Percentiles rank a stretch among this genome's conserved stretches.
Conservation (phyloP, 2,888 invertebrate genomes). For the Miltochrista miniata region DNA sequence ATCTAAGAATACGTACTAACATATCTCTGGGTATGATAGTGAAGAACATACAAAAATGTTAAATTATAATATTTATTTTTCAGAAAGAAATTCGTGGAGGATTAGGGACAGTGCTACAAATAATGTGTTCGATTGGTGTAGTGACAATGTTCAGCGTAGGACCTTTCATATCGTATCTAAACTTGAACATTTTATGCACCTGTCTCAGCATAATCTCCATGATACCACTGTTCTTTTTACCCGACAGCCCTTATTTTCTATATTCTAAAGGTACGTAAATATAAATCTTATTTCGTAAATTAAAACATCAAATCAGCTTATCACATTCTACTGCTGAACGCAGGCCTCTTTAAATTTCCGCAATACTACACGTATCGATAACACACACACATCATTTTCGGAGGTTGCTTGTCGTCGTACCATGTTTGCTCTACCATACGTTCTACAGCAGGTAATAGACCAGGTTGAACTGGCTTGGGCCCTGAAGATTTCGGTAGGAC, state of each 20-base stretch:
- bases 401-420: no score
- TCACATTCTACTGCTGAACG: no score
- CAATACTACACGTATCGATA: no score
- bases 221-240: constrained; percentile 56
- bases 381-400: no score
- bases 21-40: not conserved
- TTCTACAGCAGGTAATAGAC: no score
- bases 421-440: no score
- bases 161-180: constrained; percentile 55
- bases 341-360: no score
- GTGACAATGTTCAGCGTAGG: constrained; percentile 62
- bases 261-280: constrained; percentile 57
- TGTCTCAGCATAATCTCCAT: constrained; percentile 37
- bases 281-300: not conserved
- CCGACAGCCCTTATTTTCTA: constrained; percentile 64
- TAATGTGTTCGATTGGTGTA: constrained; percentile 58
- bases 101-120: constrained; percentile 61
- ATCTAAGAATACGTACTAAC: no score
- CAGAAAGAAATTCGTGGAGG: constrained; percentile 69
- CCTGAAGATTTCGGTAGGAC: no score
- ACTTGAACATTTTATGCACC: constrained; percentile 46
- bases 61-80: constrained; percentile 14
- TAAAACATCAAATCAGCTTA: no score
- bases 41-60: not conserved
- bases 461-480: no score